Evolutionary conservation across 2,888 invertebrate species (phyloP).

Genomic region (Drosophila villosipedis): DNA sequence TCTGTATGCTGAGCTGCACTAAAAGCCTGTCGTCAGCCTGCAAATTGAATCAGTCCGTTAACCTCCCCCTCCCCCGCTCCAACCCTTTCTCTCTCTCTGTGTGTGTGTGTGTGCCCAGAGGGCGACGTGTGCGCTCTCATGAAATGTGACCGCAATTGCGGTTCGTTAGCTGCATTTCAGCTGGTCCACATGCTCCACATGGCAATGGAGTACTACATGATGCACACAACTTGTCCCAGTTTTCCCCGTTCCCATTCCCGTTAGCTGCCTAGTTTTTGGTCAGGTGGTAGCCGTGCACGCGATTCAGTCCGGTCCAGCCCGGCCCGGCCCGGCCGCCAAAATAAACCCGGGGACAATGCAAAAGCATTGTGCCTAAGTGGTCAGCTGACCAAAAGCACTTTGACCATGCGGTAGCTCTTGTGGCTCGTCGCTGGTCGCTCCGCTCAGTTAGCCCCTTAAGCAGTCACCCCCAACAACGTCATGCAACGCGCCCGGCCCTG

Average conservation of each 20-base stretch:
- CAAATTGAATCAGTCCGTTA: constrained; percentile 74
- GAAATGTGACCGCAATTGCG: constrained; percentile 83
- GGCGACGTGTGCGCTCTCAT: constrained; percentile 76
- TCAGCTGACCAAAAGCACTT: constrained; percentile 78
- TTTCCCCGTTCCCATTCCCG: background rate
- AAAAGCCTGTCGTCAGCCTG: constrained; percentile 78
- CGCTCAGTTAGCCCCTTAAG: constrained; percentile 55
- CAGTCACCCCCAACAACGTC: constrained; percentile 1
- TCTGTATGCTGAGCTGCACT: constrained; percentile 53
- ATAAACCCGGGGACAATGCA: constrained; percentile 54
- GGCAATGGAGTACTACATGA: constrained; percentile 26
- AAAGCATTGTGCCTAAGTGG: constrained; percentile 76
- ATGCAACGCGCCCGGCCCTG: background rate
- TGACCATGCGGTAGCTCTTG: constrained; percentile 69
- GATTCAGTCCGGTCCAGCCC: background rate
- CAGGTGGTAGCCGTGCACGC: constrained; percentile 43
- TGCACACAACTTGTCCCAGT: constrained; percentile 4
- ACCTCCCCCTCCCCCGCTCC: background rate
- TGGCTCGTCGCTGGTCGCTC: constrained; percentile 12
- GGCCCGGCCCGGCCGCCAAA: constrained; percentile 22
- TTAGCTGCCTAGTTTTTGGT: background rate
- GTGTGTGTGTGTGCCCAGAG: constrained; percentile 40
- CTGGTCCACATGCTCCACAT: constrained; percentile 46
- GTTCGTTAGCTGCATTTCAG: constrained; percentile 82
- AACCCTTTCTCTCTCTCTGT: constrained; percentile 20